Percentiles rank a stretch among this genome's conserved stretches.
phyloP scores from a whole-genome alignment of 2,797 vertebrate genomes.

The Thripadectes ignobilis region DNA sequence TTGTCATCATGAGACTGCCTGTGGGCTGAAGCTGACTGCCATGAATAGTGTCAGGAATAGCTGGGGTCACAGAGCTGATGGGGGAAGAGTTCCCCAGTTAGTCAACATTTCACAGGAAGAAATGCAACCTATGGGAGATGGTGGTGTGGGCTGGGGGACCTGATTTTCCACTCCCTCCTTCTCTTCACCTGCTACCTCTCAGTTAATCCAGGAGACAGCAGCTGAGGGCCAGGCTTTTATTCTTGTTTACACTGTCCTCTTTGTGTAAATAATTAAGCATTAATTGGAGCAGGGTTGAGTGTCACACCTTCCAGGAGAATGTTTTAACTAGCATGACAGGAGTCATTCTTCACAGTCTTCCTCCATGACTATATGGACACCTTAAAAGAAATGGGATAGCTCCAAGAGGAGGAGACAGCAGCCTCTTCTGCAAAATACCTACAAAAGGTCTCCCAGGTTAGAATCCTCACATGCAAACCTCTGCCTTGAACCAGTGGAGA shows the following conservation, averaged over 20 bases:
- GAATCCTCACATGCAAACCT: not conserved
- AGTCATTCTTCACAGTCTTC: conserved; percentile 43
- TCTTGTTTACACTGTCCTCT: conserved; percentile 12
- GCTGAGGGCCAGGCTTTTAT: not conserved
- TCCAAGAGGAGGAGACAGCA: not conserved
- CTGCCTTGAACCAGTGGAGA: not conserved
- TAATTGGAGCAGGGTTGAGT: conserved; percentile 16
- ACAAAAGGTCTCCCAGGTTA: not conserved
- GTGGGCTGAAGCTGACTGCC: conserved; percentile 34
- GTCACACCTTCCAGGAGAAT: conserved; percentile 54
- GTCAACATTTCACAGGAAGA: not conserved
- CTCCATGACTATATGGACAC: not conserved
- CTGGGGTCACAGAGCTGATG: not conserved
- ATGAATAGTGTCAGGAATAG: not conserved
- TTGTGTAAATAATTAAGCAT: conserved; percentile 18
- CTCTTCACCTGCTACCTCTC: not conserved
- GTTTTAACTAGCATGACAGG: conserved; percentile 20
- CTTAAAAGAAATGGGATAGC: not conserved
- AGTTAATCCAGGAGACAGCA: not conserved
- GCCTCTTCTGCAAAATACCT: not conserved
- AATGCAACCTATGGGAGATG: not conserved
- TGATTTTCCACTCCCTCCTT: not conserved
- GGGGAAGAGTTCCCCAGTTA: not conserved
- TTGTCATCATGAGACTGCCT: not conserved
- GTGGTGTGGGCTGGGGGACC: not conserved